Percentiles rank a stretch among this genome's conserved stretches.
Conservation (phyloP, 2,888 invertebrate species). For the Fragum whitleyi region DNA sequence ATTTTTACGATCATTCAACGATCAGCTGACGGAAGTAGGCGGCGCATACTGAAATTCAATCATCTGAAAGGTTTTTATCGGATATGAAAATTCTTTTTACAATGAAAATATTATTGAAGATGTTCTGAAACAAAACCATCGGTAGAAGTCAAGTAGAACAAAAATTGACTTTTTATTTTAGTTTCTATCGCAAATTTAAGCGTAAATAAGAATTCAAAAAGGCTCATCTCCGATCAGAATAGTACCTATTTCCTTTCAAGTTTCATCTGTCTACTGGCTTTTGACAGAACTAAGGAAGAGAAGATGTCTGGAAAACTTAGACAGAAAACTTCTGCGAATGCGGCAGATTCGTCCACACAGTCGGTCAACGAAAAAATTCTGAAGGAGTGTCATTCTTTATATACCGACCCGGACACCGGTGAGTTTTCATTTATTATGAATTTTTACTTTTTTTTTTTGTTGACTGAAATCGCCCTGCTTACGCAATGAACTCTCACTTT, state of each 20-base stretch:
- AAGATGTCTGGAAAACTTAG: conserved; percentile 85
- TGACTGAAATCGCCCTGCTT: conserved; percentile 17
- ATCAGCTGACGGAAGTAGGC: conserved; percentile 83
- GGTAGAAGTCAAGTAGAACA: no score
- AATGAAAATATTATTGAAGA: no score
- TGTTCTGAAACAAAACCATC: no score
- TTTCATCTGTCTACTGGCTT: conserved; percentile 48
- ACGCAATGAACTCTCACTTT: conserved; percentile 32
- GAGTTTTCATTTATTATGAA: conserved; percentile 50
- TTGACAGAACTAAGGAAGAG: conserved; percentile 70
- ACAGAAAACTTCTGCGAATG: conserved; percentile 83
- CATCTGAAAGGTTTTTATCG: conserved; percentile 33
- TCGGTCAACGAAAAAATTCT: conserved; percentile 87
- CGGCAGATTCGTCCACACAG: conserved; percentile 84
- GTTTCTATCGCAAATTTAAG: no score
- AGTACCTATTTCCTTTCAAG: conserved; percentile 28
- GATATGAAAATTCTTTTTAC: conserved; percentile 8
- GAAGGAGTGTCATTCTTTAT: conserved; percentile 86
- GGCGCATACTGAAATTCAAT: conserved; percentile 66
- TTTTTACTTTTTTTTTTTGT: conserved; percentile 12
- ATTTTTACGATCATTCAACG: conserved; percentile 69
- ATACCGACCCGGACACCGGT: conserved; percentile 87
- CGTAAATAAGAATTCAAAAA: no score
- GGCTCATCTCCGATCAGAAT: no score
- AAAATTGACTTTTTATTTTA: no score